Evolutionary conservation across 2,888 invertebrate genomes (phyloP), one percentile per base, ranked within the genome.

Genomic region (Allophyes oxyacanthae): DNA sequence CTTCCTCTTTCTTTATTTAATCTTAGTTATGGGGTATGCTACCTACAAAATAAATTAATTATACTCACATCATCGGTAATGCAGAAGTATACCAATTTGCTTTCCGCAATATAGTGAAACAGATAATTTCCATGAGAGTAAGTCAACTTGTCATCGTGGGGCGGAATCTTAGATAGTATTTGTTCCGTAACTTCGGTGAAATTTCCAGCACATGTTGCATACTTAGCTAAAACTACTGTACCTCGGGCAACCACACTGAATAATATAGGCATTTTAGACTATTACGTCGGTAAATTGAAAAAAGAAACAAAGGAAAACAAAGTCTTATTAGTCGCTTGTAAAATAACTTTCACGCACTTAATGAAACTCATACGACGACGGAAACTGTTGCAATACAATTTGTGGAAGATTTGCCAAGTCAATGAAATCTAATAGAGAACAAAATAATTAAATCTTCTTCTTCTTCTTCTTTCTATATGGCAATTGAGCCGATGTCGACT

Each of bases 181-280:
- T 98, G 98, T 86, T 98, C 98, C 0, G 98, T 97, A 6, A 99
- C 98, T 94, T 99, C 99, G 1, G 97, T 97, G 88, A 99, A 99
- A 90, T 99, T 99, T 10, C 99, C 99, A 61, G 97, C 96, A 88
- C 98, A 99, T 43, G 97, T 96, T 1, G 99, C 99, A 95, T 97
- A 97, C 90, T 98, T 98, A 3, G 98, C 97, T 48, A 99, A 94
- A 45, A 99, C 96, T 0, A 97, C 97, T 38, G 95, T 96, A 53
- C 98, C 98, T 64, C 99, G 95, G 11, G 98, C 96, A 68, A 99
- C 96, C 28, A 98, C 97, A 84, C 98, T 97, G 88, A 98, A 99
- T 67, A 99, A 92, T 77, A 99, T 96, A 57, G 99, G 98, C 99
- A 99, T 99, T 76, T 83, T 91, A 78, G 55, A 61, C 43, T 71